Base-by-base conservation (phyloP, 2,888 invertebrate genomes). In the Epinotia demarniana region DNA sequence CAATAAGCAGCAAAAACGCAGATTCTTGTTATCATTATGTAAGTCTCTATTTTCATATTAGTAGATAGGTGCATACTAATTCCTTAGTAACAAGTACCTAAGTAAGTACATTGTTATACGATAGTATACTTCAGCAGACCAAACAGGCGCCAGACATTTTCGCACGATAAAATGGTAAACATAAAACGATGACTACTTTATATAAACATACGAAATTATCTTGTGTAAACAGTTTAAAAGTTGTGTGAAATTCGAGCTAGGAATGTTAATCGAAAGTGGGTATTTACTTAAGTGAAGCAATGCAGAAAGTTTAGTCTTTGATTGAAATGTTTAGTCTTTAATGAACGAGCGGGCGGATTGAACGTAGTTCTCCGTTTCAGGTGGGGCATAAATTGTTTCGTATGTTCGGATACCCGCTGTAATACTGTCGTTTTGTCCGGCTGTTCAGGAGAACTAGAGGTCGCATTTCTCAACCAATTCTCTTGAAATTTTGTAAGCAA, bases 131-230 rank as follows among this genome's bases (percentile, higher is more conserved):
- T 77, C 72, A 76, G 76, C 72, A 73, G 76, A 57, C 55, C 76
- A 57, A 53, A 27, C 43, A 70, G 80, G 77, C 75, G 80, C 77
- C 75, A 72, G 18, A 57, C 72, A 77, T 78, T 78, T 81, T 81
- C 80, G 77, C 81, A 81, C 80, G 81, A 67, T 23, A 39, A 69
- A 75, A 60, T 60, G 39, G 75, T 33, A 71, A 75, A 75, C 46
- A 74, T 53, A 73, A 16, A 67, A 18, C 53, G 19, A 39, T 43
- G 58, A 70, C 33, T 69, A 62, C 55, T 70, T 70, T 70, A 58
- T 69, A 64, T 74, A 63, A 27, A 70, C 62, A 60, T 64, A 27
- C 39, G 18, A 60, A 68, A 71, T 71, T 66, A 75, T 75, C 75
- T 75, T 64, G 53, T 13, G 39, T 27, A 75, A 75, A 75, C 58